A percentile compares a stretch with the other conserved stretches of the same genome.
These are phyloP conservation scores for Ivindomyrus marchei DNA, from an alignment of 2,113 vertebrate genomes.

Conservation along the genomic window DNA sequence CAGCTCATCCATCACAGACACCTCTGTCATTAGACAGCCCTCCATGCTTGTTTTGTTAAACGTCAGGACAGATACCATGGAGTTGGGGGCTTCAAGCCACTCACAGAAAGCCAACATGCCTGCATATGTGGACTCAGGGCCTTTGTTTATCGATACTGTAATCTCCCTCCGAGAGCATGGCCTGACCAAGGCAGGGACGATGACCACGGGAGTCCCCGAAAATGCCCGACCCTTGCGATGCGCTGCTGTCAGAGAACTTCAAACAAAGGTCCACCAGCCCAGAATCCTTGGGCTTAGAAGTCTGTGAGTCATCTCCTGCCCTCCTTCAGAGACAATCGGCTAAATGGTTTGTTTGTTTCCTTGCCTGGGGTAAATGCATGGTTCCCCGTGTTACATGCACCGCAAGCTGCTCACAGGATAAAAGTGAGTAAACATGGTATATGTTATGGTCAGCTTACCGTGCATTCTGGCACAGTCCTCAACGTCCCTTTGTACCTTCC, in stretches of 20 bases:
- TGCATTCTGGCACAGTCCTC: neutral
- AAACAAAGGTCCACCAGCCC: conserved; percentile 43
- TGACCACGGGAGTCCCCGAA: conserved; percentile 33
- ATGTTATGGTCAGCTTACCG: neutral
- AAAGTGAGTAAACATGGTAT: neutral
- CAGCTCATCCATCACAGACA: neutral
- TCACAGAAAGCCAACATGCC: neutral
- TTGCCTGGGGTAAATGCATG: conserved; percentile 35
- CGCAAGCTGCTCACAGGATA: conserved; percentile 23
- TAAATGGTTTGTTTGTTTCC: conserved; percentile 46
- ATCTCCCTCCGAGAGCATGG: conserved; percentile 12
- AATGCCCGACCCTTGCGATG: conserved; percentile 23
- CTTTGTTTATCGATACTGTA: conserved; percentile 31
- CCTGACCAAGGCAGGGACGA: conserved; percentile 20
- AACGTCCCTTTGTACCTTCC: neutral
- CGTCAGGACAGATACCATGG: neutral
- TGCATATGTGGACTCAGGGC: neutral
- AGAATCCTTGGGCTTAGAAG: conserved; percentile 13
- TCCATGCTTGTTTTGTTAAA: neutral
- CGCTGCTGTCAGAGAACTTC: conserved; percentile 47
- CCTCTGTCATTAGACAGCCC: neutral
- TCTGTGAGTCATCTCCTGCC: conserved; percentile 20
- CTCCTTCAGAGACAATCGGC: conserved; percentile 31
- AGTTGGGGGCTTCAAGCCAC: too few relatives aligned
- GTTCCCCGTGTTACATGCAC: conserved; percentile 46